Evolutionary conservation across 2,113 vertebrate genomes (phyloP).

Genomic region (Salminus brasiliensis): DNA sequence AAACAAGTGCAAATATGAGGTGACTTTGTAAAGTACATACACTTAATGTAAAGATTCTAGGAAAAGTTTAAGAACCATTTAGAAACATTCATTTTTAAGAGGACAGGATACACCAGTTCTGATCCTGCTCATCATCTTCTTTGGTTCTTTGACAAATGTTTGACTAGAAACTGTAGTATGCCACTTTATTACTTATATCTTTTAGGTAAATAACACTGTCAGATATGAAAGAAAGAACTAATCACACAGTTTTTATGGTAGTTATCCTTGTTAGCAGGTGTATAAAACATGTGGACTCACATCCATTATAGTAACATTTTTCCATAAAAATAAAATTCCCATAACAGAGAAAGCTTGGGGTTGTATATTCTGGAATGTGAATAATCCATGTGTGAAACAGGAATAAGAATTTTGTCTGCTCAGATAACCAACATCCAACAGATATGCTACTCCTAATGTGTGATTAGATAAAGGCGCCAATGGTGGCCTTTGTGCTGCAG

Average conservation of each 20-base stretch:
- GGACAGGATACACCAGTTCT: background rate
- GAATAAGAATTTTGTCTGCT: constrained; percentile 59
- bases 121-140: background rate
- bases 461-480: constrained; percentile 33
- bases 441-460: background rate
- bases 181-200: background rate
- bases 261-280: no score
- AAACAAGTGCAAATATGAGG: no score
- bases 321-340: background rate
- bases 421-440: constrained; percentile 48
- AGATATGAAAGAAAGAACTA: no score
- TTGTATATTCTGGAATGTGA: background rate
- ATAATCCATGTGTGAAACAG: constrained; percentile 42
- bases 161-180: background rate
- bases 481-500: constrained; percentile 61
- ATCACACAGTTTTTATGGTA: no score
- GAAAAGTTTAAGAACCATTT: no score
- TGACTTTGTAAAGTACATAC: no score
- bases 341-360: background rate
- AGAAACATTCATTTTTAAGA: no score
- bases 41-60: no score
- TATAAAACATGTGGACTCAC: no score
- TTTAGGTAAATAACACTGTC: no score
- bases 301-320: background rate
- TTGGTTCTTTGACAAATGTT: background rate